Percentiles rank a stretch among this genome's conserved stretches.
These are phyloP conservation scores for Rachycentron canadum DNA, from an alignment of 2,797 vertebrate genomes.

Conservation along the genomic window DNA sequence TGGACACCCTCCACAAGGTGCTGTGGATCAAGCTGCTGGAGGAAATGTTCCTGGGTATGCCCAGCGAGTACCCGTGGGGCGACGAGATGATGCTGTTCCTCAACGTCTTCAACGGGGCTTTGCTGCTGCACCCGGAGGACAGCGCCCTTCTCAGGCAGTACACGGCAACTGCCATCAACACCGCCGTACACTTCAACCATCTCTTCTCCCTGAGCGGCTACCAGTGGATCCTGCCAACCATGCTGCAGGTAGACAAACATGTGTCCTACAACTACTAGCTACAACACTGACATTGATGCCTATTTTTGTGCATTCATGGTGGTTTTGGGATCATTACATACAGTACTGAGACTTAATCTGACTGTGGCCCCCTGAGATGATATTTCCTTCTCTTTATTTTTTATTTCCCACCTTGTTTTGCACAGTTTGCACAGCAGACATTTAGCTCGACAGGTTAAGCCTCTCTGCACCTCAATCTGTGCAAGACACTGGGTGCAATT, in stretches of 20 bases:
- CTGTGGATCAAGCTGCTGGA: constrained; percentile 99
- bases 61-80: constrained; percentile 98
- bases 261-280: neutral
- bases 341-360: no score
- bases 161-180: constrained; percentile 97
- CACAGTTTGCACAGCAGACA: no score
- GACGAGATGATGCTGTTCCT: constrained; percentile 99
- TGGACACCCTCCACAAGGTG: constrained; percentile 98
- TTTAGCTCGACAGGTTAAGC: no score
- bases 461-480: no score
- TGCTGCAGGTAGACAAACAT: constrained; percentile 90
- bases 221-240: constrained; percentile 99
- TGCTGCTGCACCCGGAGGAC: constrained; percentile 97
- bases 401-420: no score
- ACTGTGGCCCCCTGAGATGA: no score
- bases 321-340: no score
- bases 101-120: constrained; percentile 96
- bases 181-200: constrained; percentile 98
- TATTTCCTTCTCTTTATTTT: no score
- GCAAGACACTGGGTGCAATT: no score
- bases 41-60: constrained; percentile 99
- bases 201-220: constrained; percentile 99
- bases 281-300: neutral
- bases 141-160: constrained; percentile 97
- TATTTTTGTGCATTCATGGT: neutral